phyloP scores from a whole-genome alignment of 2,113 vertebrate genomes.

The Protobothrops flavoviridis region DNA sequence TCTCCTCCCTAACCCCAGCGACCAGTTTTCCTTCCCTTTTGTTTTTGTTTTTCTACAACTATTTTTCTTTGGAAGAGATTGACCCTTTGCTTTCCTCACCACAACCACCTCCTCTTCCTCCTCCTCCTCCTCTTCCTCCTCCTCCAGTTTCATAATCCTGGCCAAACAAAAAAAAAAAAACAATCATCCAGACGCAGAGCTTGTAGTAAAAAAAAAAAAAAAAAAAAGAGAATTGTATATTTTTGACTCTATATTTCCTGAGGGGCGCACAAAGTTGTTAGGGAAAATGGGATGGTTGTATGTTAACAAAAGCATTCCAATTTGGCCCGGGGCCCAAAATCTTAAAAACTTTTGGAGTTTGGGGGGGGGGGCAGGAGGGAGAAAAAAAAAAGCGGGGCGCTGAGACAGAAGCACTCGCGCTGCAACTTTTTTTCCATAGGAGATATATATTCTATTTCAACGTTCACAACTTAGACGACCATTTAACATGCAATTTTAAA shows the following conservation, averaged over 20 bases:
- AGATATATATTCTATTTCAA: conserved; percentile 85
- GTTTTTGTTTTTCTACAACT: not conserved
- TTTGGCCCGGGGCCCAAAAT: conserved; percentile 71
- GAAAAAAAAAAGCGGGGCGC: not conserved
- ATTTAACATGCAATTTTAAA: conserved; percentile 72
- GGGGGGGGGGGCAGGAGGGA: conserved; percentile 28
- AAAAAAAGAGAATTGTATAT: conserved; percentile 80
- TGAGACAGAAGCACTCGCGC: conserved; percentile 72
- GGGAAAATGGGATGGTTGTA: conserved; percentile 64
- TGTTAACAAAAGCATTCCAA: conserved; percentile 76
- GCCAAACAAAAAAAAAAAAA: conserved; percentile 62
- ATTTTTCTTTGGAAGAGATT: not conserved
- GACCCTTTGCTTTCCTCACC: conserved; percentile 65
- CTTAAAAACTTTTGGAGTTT: conserved; percentile 45
- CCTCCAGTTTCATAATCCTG: conserved; percentile 60
- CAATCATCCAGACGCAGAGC: conserved; percentile 75
- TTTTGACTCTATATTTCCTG: conserved; percentile 84
- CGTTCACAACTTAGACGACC: conserved; percentile 78
- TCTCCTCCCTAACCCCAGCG: not conserved
- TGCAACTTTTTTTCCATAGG: conserved; percentile 76
- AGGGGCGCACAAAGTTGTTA: conserved; percentile 72
- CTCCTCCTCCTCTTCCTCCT: too few relatives aligned
- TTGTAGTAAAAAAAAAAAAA: conserved; percentile 71
- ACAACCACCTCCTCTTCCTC: not conserved
- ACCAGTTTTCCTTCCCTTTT: not conserved